Base-by-base conservation (phyloP, 2,113 vertebrate species). In the Periophthalmodon schlosseri region DNA sequence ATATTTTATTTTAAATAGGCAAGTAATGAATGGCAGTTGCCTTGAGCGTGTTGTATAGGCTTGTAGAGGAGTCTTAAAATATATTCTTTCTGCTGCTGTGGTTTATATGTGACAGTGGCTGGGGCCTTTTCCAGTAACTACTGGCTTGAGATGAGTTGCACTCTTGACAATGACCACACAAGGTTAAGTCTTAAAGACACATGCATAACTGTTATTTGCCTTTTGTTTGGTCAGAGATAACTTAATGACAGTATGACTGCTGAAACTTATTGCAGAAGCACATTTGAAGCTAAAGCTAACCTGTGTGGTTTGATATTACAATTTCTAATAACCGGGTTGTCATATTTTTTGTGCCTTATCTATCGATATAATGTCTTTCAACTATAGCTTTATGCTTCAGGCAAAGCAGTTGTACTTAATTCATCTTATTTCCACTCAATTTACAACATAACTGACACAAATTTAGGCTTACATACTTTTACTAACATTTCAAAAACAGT, bases 381-480 rank as follows among this genome's bases (percentile, higher is more conserved):
- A 28, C 11, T 61, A 15, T 16, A 9, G 3, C 60, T 34, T 63
- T 5, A 34, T 7, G 14, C 60, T 1, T 34, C 28, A 18, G 15
- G 28, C 63, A 65, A 65, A 20, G 4, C 7, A 21, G 63, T 20
- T 63, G 34, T 65, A 12, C 3, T 20, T 5, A n/a, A 44, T 65
- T 64, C 36, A 34, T 64, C 28, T 36, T 39, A 39, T 39, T n/a
- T n/a, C 9, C 34, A 65, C 34, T 39, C 20, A 8, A 13, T 39
- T 65, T 65, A 13, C 63, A 12, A 39, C 33, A 64, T 18, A 9
- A 33, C 33, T 64, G 61, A 36, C 61, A 36, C 61, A 64, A 36
- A 64, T 64, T 36, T 64, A 64, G 16, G 61, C 16, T 36, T 64
- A 64, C 61, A 64, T 64, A 34, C 34, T 65, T 63, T 63, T 44